These are phyloP conservation scores for Caradrina clavipalpis DNA, from an alignment of 2,888 invertebrate species.

Conservation along the genomic window DNA sequence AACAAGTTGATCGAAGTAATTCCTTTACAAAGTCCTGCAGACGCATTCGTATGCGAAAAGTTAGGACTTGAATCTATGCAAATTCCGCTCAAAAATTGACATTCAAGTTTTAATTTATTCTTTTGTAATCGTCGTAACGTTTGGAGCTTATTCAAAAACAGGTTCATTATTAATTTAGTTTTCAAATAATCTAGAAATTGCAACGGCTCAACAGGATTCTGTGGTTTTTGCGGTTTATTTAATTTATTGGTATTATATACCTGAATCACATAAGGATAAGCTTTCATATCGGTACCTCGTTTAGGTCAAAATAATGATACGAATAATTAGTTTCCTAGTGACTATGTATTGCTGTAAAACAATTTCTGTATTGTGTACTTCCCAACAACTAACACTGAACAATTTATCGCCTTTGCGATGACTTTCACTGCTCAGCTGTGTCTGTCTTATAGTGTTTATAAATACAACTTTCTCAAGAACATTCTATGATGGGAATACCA, in stretches of 20 bases:
- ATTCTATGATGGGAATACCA: conserved; percentile 58
- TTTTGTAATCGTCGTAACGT: conserved; percentile 8
- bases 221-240: conserved; percentile 32
- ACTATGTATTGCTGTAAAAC: conserved; percentile 22
- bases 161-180: conserved; percentile 3
- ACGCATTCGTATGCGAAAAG: neutral
- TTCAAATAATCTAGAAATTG: conserved; percentile 6
- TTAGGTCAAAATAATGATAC: conserved; percentile 10
- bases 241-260: neutral
- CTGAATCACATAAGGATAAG: conserved; percentile 37
- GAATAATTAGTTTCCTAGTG: neutral
- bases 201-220: conserved; percentile 11
- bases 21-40: conserved; percentile 15
- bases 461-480: conserved; percentile 66
- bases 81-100: neutral
- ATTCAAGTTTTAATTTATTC: conserved; percentile 1
- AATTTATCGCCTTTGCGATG: conserved; percentile 62
- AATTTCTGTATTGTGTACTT: conserved; percentile 36
- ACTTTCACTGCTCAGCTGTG: conserved; percentile 65
- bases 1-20: conserved; percentile 30
- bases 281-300: conserved; percentile 1
- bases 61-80: neutral
- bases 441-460: conserved; percentile 59
- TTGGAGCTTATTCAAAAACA: conserved; percentile 20
- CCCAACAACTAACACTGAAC: conserved; percentile 52